Base-by-base conservation (phyloP, 2,888 invertebrate genomes). In the Tiliacea citrago region DNA sequence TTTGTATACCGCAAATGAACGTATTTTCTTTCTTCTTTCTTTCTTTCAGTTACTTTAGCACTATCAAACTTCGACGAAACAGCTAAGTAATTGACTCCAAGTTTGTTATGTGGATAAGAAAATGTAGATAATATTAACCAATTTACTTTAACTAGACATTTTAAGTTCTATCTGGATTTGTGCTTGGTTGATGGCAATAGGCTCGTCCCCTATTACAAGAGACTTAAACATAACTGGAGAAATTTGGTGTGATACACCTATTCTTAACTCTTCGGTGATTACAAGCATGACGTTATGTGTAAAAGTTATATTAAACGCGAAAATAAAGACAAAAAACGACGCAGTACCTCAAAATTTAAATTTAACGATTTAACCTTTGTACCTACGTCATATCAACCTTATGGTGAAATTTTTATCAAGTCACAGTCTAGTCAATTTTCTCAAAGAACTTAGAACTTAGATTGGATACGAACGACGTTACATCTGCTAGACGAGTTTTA, bases 401-500 rank as follows among this genome's bases (percentile, higher is more conserved):
- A 21, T 18, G 35, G 35, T 24, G 5, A 55, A 2, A 13, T 53
- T 24, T 12, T 18, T 12, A 42, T 51, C 49, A 18, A 45, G 42
- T 16, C 53, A 47, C 13, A 24, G 2, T 45, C 42, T 82, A 35
- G 21, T 72, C 35, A 71, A 68, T 83, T 60, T 71, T 39, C 42
- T 60, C 6, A 45, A 71, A 79, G 24, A 58, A 71, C 24, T 45
- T 72, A 16, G 63, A 83, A 80, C 42, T 80, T 79, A 72, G 16
- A 80, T 80, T 79, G 58, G 21, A 51, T 55, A 45, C 58, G 51
- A 80, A 80, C n/a, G 49, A 65, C 68, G 51, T 82, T 81, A 68
- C 51, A n/a, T 65, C 68, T 60, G 24, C 53, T 35, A 67, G 63
- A 83, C 12, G 47, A 72, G 29, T 74, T 73, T 35, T 9, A 57